phyloP scores from a whole-genome alignment of 2,113 vertebrate species.

The Dasyurus viverrinus region DNA sequence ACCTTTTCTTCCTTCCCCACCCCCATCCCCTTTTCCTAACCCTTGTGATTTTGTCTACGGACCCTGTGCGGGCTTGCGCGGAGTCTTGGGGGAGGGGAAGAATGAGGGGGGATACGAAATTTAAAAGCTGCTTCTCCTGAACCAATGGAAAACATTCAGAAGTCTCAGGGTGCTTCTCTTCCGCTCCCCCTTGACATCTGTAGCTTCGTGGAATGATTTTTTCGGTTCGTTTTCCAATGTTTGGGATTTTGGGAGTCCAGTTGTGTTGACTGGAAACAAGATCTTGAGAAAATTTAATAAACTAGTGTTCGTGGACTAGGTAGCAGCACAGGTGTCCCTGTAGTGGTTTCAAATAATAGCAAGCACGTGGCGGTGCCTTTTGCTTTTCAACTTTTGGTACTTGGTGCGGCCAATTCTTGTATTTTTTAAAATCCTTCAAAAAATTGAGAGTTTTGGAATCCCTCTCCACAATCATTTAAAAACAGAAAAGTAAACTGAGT shows the following conservation, averaged over 20 bases:
- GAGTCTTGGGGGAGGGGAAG: neutral
- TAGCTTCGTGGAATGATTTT: neutral
- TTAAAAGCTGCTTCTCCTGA: neutral
- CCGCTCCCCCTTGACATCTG: neutral
- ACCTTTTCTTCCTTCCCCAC: slow-evolving; percentile 39
- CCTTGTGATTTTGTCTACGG: neutral
- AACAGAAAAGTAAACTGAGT: neutral
- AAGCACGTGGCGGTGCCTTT: slow-evolving; percentile 56
- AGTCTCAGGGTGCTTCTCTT: neutral
- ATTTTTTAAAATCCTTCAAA: neutral
- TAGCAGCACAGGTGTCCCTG: slow-evolving; percentile 15
- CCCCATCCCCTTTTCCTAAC: neutral
- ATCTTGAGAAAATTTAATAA: slow-evolving; percentile 37
- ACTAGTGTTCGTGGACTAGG: slow-evolving; percentile 24
- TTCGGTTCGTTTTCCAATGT: slow-evolving; percentile 22
- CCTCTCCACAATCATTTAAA: neutral
- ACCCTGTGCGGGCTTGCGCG: neutral
- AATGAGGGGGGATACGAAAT: neutral
- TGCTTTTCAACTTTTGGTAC: slow-evolving; percentile 46
- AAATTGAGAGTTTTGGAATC: neutral
- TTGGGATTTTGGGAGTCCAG: slow-evolving; percentile 48
- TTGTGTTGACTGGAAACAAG: slow-evolving; percentile 20
- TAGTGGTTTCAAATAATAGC: slow-evolving; percentile 22
- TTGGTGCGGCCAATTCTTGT: neutral
- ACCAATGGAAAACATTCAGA: slow-evolving; percentile 19